Evolutionary conservation across 92 coral and sea anemone genomes (phyloP).

Genomic region (Phenganax stokvisi): DNA sequence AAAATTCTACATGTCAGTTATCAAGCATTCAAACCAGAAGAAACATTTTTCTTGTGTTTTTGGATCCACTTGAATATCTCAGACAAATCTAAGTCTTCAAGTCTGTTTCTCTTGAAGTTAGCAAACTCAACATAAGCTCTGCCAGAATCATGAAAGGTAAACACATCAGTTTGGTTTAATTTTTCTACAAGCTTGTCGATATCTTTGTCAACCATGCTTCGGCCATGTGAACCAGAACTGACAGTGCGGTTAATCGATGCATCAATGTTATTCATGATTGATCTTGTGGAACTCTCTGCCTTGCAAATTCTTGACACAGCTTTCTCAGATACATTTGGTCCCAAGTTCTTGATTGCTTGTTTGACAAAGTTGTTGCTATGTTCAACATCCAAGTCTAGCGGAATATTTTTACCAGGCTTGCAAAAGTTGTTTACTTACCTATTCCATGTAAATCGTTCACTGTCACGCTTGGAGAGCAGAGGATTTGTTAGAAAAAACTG

Average conservation of each 20-base stretch:
- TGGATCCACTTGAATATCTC: conserved; percentile 39
- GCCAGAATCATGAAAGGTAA: conserved; percentile 8
- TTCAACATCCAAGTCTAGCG: conserved; percentile 36
- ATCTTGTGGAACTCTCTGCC: conserved; percentile 44
- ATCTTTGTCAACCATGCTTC: conserved; percentile 22
- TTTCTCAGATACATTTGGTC: conserved; percentile 46
- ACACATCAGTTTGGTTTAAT: conserved; percentile 1
- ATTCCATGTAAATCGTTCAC: conserved; percentile 57
- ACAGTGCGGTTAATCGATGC: conserved; percentile 8
- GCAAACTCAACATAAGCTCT: conserved; percentile 18
- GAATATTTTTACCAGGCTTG: conserved; percentile 45
- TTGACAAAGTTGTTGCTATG: conserved; percentile 50
- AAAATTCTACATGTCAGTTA: background rate
- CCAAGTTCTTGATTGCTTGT: conserved; percentile 44
- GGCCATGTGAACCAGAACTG: conserved; percentile 19
- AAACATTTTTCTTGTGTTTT: conserved; percentile 41
- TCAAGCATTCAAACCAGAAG: conserved; percentile 28
- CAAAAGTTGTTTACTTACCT: conserved; percentile 49
- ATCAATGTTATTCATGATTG: conserved; percentile 18
- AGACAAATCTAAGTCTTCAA: conserved; percentile 37
- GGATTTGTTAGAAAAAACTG: conserved; percentile 46
- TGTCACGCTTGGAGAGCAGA: conserved; percentile 48
- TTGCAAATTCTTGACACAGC: conserved; percentile 51
- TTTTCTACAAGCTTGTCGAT: conserved; percentile 14
- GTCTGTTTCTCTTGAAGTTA: conserved; percentile 40